A percentile compares a stretch with the other conserved stretches of the same genome.
Conservation (phyloP, 2,113 vertebrate species). For the Nymphicus hollandicus region DNA sequence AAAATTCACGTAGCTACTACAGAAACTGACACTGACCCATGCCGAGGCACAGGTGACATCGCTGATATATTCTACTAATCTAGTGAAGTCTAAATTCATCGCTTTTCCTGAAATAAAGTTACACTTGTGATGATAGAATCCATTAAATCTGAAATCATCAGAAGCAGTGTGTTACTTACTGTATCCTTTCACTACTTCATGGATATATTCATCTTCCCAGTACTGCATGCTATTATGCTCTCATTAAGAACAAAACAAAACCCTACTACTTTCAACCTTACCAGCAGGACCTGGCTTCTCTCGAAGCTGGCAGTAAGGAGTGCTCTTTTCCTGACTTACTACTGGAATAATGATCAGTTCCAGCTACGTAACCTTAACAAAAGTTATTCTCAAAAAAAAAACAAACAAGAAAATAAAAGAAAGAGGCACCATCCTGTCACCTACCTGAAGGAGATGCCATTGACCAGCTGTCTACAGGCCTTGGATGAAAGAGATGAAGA, state of each 20-base stretch:
- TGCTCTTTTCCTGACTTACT: neutral
- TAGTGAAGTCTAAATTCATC: neutral
- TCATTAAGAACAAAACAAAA: neutral
- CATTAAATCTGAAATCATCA: neutral
- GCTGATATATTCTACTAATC: neutral
- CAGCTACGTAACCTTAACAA: neutral
- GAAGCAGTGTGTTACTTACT: neutral
- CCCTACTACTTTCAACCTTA: neutral
- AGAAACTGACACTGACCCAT: neutral
- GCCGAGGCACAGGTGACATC: neutral
- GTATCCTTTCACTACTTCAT: neutral
- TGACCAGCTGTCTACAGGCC: slow-evolving; percentile 66
- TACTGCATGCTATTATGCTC: neutral
- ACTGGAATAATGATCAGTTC: neutral
- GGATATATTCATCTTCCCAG: neutral
- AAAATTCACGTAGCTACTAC: neutral
- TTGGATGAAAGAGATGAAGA: slow-evolving; percentile 79
- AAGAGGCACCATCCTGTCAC: neutral
- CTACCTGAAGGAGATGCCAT: slow-evolving; percentile 80
- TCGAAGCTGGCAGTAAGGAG: neutral
- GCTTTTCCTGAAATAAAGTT: neutral
- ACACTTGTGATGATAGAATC: neutral
- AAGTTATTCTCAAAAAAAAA: neutral
- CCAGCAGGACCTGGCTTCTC: neutral
- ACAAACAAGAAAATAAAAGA: neutral